These are phyloP conservation scores for Ophioderma brevispina DNA, from an alignment of 35 echinoderm and acorn worm genomes.

Conservation along the genomic window DNA sequence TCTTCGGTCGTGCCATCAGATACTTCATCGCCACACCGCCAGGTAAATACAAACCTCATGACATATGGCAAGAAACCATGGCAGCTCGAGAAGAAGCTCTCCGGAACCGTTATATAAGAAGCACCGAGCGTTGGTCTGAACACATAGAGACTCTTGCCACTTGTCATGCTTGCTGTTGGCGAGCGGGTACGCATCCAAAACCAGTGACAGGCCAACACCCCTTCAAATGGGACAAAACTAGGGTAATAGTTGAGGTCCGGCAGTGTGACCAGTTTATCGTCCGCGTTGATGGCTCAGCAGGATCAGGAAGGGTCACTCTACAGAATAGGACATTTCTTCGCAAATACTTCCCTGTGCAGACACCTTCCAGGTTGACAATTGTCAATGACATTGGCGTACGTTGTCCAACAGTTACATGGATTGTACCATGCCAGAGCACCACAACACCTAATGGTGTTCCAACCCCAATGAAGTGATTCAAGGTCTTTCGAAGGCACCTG, in stretches of 20 bases:
- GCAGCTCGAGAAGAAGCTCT: conserved; percentile 24
- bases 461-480: no score
- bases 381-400: no score
- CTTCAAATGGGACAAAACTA: conserved; percentile 54
- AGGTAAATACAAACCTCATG: conserved; percentile 39
- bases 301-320: no score
- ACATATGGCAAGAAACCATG: conserved; percentile 23
- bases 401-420: no score
- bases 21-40: conserved; percentile 46
- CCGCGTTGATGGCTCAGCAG: no score
- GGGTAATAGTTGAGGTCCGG: conserved; percentile 33
- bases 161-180: background rate
- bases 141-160: conserved; percentile 10
- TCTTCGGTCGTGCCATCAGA: conserved; percentile 38
- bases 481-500: no score
- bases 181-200: conserved; percentile 30
- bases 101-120: conserved; percentile 17
- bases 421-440: no score
- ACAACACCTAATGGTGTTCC: no score
- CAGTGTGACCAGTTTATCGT: no score
- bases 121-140: background rate
- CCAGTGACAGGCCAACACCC: conserved; percentile 12
- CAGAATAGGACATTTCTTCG: no score
- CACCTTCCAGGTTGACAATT: no score
- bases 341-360: no score